Base-by-base conservation (phyloP, 2,888 invertebrate species). In the Drosophila acutilabella region DNA sequence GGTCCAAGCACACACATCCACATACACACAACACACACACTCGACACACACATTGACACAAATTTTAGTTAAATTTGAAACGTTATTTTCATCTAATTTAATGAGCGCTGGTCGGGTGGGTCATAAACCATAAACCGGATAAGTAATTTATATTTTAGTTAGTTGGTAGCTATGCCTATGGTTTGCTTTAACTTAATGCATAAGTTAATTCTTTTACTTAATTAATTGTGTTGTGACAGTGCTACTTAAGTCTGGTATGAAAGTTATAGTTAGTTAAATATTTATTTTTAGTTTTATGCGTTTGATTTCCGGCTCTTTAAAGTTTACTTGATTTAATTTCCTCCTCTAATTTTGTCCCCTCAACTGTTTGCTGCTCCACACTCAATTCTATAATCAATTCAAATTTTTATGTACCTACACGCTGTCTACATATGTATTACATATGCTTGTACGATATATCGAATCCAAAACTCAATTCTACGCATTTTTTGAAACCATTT, bases 401-500 rank as follows among this genome's bases (percentile, higher is more conserved):
- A 69, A 74, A 30, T 30, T 74, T 30, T 58, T 41, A 54, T 74
- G 56, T 57, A 57, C 45, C 57, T 47, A 47, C 58, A 59, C 36
- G 26, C 26, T 16, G 10, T 41, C 13, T 42, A 64, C 36, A 64
- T 47, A 33, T 64, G 47, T 53, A 59, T 1, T 13, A 11, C 13
- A 36, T 36, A 30, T 30, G 30, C 30, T 30, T 30, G 30, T 30
- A 30, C 51, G 58, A 60, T 41, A 60, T 41, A 71, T 52, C 42
- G 58, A 71, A 86, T 40, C 54, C 53, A 65, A 71, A 71, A 87
- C 75, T 81, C 74, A 93, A 80, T 38, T 87, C 76, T 66, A 88
- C 87, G 87, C 79, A 88, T 84, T 87, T 87, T 44, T 84, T 74
- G 65, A 80, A 80, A 65, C 67, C 67, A 86, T 81, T 89, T 86